Percentiles rank a stretch among this genome's conserved stretches.
These are phyloP conservation scores for Lutraria rhynchaena DNA, from an alignment of 1,140 invertebrate species.

Conservation along the genomic window DNA sequence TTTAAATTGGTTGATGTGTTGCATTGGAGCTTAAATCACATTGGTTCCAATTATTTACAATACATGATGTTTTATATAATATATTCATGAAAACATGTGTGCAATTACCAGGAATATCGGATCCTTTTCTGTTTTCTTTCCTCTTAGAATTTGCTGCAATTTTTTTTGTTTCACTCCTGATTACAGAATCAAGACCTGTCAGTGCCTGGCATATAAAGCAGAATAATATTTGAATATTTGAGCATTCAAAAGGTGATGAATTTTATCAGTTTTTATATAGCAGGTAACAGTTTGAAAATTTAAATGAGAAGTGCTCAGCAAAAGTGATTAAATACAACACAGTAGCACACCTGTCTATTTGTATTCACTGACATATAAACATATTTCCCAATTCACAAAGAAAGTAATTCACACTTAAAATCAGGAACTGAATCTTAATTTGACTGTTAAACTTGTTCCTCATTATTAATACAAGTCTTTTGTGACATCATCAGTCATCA, in stretches of 20 bases:
- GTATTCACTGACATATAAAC: too few relatives aligned
- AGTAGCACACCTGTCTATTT: not conserved
- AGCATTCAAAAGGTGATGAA: not conserved
- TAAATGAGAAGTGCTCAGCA: too few relatives aligned
- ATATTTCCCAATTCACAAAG: too few relatives aligned
- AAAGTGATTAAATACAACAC: not conserved
- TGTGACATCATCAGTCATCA: too few relatives aligned
- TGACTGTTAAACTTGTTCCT: too few relatives aligned
- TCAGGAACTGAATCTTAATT: too few relatives aligned
- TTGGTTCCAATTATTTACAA: not conserved
- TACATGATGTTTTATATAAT: too few relatives aligned
- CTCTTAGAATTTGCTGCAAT: not conserved
- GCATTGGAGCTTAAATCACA: not conserved
- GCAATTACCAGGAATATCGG: constrained; percentile 6
- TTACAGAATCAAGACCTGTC: not conserved
- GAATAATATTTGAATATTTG: not conserved
- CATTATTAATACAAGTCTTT: too few relatives aligned
- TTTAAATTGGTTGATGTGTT: too few relatives aligned
- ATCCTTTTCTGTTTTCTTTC: constrained; percentile 8
- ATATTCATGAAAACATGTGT: not conserved
- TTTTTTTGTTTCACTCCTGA: not conserved
- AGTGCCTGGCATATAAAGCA: not conserved
- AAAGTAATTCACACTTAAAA: too few relatives aligned
- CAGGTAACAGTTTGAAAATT: not conserved
- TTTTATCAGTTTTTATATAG: not conserved